Evolutionary conservation across 2,888 invertebrate species (phyloP), one percentile per base, ranked within the genome.

Genomic region (Lordiphosa andalusiaca): DNA sequence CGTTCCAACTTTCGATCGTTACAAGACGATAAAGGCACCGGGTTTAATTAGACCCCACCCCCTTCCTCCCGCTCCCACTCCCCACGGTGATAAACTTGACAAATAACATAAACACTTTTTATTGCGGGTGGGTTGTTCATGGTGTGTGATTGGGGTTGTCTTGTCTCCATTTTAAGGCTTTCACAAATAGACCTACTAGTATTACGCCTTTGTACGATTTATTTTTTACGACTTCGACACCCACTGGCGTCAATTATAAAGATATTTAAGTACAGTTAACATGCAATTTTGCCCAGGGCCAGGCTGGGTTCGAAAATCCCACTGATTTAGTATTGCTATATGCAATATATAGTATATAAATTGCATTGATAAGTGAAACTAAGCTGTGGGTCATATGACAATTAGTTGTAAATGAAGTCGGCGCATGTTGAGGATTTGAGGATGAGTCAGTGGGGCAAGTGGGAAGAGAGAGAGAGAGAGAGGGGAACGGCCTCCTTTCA

Each of bases 211-310:
- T 52, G 56, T 75, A 68, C 59, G 53, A 36, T 48, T 48, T 57
- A 46, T 57, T 40, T 69, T 80, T 80, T 80, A 80, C 59, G 82
- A 74, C 84, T 68, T 63, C 73, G 42, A 33, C 65, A 52, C 51
- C 47, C 67, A 69, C 69, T 77, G 82, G 84, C 78, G 78, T 69
- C 82, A 85, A 84, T 84, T 85, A 84, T 82, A 84, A 84, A 82
- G 64, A 77, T 84, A 84, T 85, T 85, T 84, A 78, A 84, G 84
- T 73, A 85, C 84, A 80, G 82, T 84, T 84, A 84, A 73, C 74
- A 76, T 73, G 71, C 82, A 84, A 85, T 85, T 84, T 82, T 67
- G 52, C 21, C 19, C 53, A 50, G 50, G 55, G 38, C 55, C 47
- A 13, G 13, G 37, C 25, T 58, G 60, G 69, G 58, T 53, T 71